Evolutionary conservation across 2,113 vertebrate species (phyloP), one percentile per base, ranked within the genome.

Genomic region (Daboia siamensis): DNA sequence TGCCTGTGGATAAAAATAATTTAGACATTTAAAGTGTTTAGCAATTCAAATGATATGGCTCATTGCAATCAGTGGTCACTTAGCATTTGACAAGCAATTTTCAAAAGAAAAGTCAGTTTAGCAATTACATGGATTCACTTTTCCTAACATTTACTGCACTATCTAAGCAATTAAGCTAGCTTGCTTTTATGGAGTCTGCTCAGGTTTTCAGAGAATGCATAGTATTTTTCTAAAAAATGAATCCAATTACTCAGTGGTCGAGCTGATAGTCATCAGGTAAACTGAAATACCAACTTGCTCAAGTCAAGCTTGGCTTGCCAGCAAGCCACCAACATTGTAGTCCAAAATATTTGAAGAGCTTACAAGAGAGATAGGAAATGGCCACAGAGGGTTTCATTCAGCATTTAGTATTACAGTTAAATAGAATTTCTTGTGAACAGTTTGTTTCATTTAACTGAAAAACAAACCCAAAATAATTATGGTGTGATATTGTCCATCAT

Each of bases 341-440:
- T 21, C 33, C 74, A 80, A 80, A 80, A 80, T 80, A 80, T 80
- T 80, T 80, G 17, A 21, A 80, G 74, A 80, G 7, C 17, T 51
- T 44, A 44, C 39, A 80, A 3, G 17, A 39, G 33, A 80, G 20
- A 80, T 80, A 80, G 39, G 15, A 10, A 80, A 80, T 80, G 74
- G 33, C 33, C 2, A 39, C 33, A 80, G 74, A 21, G 74, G 7
- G 17, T 17, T 57, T 13, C 44, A 2, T 52, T 44, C 23, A 56
- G 20, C 55, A 26, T 56, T 84, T 20, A 59, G 8, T 26, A 59
- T 57, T 39, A 59, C 55, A 86, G 55, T 12, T 57, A 46, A 86
- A 20, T 3, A 86, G 52, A 55, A 33, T 13, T 26, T 86, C 52
- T 96, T 96, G 93, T 96, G 94, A 96, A 95, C 93, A 94, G 92